Base-by-base conservation (phyloP, 2,888 invertebrate species). In the Chloroclysta siterata region DNA sequence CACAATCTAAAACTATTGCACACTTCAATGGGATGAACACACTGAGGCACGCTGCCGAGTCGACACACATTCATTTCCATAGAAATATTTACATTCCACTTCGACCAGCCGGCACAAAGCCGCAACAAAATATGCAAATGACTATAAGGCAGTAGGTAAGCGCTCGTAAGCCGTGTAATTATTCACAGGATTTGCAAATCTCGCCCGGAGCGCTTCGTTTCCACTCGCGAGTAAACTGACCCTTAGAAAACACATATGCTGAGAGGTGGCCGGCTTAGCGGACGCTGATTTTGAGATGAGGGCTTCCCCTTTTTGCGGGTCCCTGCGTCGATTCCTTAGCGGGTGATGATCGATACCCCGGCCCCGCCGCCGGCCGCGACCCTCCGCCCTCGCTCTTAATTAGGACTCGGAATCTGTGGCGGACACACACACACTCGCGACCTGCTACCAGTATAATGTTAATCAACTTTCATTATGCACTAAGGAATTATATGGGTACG, bases 351-450 rank as follows among this genome's bases (percentile, higher is more conserved):
- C 92, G 90, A 92, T 91, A 92, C 90, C 87, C 85, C 87, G 81
- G 87, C 87, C 84, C 86, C 87, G 80, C 81, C 82, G 82, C 76
- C 83, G 87, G 87, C 87, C 87, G 86, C 84, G 85, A 81, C 85
- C 86, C 87, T 81, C 86, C 84, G 93, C 94, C 94, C 95, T 94
- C 94, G 93, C 95, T 95, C 95, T 96, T 96, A 96, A 96, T 96
- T 96, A 96, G 96, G 95, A 95, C 95, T 95, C 95, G 95, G 95
- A 95, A 95, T 96, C 96, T 96, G 96, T 94, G 95, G 95, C 95
- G 95, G 95, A 95, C 96, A 95, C 95, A 95, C 95, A 93, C 94
- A 92, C 93, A 89, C 87, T 77, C 84, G 68, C 71, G 65, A 63
- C 72, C 71, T 71, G 72, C 75, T 80, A 78, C 77, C 81, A 75